Evolutionary conservation across 2,888 invertebrate species (phyloP).

Genomic region (Tenthredo amoena): DNA sequence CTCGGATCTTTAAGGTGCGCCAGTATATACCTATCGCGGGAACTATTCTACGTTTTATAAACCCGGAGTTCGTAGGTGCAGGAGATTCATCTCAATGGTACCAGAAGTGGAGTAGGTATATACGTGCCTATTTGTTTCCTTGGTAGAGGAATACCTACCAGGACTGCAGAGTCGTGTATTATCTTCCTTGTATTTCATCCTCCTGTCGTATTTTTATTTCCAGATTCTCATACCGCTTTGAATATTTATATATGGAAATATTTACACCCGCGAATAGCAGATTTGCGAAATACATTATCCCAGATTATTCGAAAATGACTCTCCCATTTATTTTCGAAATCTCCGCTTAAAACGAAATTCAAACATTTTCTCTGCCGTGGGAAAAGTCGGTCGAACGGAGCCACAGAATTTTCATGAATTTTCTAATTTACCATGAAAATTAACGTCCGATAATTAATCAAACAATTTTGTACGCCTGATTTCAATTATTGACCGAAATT

Average conservation of each 20-base stretch:
- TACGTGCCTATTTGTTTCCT: neutral
- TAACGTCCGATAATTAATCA: neutral
- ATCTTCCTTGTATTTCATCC: neutral
- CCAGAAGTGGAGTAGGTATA: neutral
- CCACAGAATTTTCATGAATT: neutral
- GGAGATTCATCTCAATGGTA: slow-evolving; percentile 19
- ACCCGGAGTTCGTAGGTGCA: slow-evolving; percentile 15
- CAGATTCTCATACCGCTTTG: neutral
- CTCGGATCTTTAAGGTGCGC: slow-evolving; percentile 15
- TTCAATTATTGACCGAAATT: neutral
- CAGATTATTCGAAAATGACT: too few species aligned
- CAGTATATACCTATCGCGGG: slow-evolving; percentile 5
- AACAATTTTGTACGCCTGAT: neutral
- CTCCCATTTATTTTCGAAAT: neutral
- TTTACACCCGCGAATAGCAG: neutral
- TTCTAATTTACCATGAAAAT: neutral
- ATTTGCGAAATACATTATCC: neutral
- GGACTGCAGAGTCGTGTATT: neutral
- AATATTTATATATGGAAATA: slow-evolving; percentile 10
- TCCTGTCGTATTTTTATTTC: neutral
- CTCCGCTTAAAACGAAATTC: neutral
- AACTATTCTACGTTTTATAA: slow-evolving; percentile 27
- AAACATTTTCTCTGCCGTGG: neutral
- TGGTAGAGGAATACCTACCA: neutral
- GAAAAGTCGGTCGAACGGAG: neutral